Base-by-base conservation (phyloP, 2,797 vertebrate species). In the Amblyraja radiata region DNA sequence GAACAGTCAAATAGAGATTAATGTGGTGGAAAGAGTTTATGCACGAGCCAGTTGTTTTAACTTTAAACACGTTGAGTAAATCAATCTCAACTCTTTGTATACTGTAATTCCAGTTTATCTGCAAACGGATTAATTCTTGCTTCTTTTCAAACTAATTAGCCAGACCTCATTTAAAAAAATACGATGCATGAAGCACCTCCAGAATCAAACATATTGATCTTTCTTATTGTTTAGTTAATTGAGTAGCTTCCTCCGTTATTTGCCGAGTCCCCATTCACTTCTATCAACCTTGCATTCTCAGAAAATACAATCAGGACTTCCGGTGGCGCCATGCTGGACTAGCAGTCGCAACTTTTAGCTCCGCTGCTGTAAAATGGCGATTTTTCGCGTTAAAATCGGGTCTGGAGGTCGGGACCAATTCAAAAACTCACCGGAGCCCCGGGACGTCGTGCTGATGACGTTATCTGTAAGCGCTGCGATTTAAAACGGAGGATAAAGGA, bases 61-160 rank as follows among this genome's bases (percentile, higher is more conserved):
- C 39, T 81, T 36, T 9, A 83, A 83, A 28, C 46, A 28, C 9
- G 32, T 90, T 16, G n/a, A 90, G 71, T 68, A 2, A 71, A 90
- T 90, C 86, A 32, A 39, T 90, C 28, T 71, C 86, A 71, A 71
- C 39, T 14, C 86, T 90, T 90, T 86, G 39, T 68, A 65, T 23
- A 21, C 14, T 0, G 32, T 18, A 36, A 23, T 65, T 90, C 28
- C 6, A 63, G 13, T 90, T 90, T 2, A 68, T 36, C 84, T 32
- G 71, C 61, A 65, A 39, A 68, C 7, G 11, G 65, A 65, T 68
- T 36, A 65, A 90, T 71, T 32, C 21, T 90, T 21, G 13, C 18
- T 46, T 36, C 63, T 90, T 90, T 68, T 90, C 32, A 68, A 90
- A 90, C n/a, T 39, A 90, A 90, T 90, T 90, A 71, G 86, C n/a